Conservation (phyloP, 2,113 vertebrate genomes). For the Rhabdornis inornatus region DNA sequence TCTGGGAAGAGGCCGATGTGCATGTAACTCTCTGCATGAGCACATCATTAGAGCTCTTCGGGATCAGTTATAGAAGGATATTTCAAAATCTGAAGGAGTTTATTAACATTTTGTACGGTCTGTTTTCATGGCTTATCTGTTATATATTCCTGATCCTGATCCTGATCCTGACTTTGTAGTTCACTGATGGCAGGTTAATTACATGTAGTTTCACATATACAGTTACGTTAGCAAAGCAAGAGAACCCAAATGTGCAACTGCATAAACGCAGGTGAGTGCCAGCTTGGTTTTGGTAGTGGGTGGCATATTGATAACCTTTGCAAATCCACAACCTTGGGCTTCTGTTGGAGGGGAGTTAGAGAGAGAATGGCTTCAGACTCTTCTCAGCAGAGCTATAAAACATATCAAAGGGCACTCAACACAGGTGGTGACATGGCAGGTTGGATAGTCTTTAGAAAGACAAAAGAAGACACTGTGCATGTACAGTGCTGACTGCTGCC, state of each 20-base stretch:
- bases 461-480: background rate
- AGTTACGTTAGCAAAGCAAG: background rate
- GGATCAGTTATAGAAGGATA: background rate
- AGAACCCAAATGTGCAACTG: background rate
- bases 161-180: background rate
- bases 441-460: background rate
- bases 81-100: background rate
- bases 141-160: background rate
- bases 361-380: background rate
- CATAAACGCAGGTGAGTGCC: background rate
- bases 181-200: background rate
- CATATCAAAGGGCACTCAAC: background rate
- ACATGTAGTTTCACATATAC: background rate
- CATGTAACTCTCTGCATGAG: background rate
- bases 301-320: fast-evolving
- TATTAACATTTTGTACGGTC: background rate
- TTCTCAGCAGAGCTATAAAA: background rate
- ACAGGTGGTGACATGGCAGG: background rate
- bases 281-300: background rate
- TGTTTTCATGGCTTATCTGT: background rate
- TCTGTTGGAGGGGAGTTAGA: background rate
- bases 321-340: background rate
- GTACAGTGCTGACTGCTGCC: background rate
- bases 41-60: background rate
- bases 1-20: background rate